Evolutionary conservation across 2,888 invertebrate species (phyloP).

Genomic region (Halocaridina rubra): DNA sequence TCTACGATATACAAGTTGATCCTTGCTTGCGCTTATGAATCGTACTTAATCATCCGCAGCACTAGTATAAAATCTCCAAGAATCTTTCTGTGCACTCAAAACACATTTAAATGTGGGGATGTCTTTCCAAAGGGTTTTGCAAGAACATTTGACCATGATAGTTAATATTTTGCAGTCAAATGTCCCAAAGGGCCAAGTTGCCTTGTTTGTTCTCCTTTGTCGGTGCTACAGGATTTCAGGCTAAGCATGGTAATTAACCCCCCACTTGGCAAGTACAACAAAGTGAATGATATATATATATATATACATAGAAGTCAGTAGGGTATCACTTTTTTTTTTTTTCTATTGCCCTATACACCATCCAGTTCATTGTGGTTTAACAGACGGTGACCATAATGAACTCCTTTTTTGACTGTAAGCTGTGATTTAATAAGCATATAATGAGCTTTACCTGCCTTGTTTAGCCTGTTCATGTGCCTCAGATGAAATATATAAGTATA

Average conservation of each 20-base stretch:
- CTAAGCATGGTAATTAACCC: conserved; percentile 57
- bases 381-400: conserved; percentile 34
- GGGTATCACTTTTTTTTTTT: conserved; percentile 15
- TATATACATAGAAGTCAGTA: not conserved
- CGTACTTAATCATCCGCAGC: too few relatives aligned
- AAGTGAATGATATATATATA: conserved; percentile 11
- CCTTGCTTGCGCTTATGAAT: too few relatives aligned
- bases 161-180: conserved; percentile 37
- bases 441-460: conserved; percentile 58
- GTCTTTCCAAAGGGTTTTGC: conserved; percentile 55
- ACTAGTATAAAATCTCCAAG: conserved; percentile 17
- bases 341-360: conserved; percentile 29
- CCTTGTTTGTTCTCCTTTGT: conserved; percentile 30
- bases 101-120: conserved; percentile 39
- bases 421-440: conserved; percentile 56
- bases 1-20: too few relatives aligned
- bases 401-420: conserved; percentile 42
- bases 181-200: conserved; percentile 39
- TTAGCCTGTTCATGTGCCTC: conserved; percentile 59
- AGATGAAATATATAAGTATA: conserved; percentile 33
- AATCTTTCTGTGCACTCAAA: conserved; percentile 26
- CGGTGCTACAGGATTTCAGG: conserved; percentile 57
- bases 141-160: conserved; percentile 40
- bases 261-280: conserved; percentile 55
- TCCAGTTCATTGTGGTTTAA: conserved; percentile 44